Evolutionary conservation across 2,113 vertebrate genomes (phyloP), one percentile per base, ranked within the genome.

Genomic region (Propithecus coquereli): DNA sequence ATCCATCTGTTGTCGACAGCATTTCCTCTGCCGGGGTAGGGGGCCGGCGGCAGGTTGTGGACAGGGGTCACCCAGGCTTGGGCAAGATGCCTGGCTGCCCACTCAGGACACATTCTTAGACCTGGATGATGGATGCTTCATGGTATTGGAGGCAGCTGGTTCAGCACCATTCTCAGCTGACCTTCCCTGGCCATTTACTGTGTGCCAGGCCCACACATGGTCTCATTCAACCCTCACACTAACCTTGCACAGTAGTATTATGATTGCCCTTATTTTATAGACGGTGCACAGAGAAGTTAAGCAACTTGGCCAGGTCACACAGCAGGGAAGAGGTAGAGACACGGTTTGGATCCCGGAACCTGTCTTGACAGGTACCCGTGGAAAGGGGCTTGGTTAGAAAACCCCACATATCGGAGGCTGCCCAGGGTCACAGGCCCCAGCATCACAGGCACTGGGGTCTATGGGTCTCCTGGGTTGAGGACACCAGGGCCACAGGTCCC

Each of bases 271-370:
- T 73, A 66, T 77, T 86, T 77, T 88, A 92, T 17, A 94, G 74
- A n/a, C 87, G 90, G 70, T 68, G 25, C 61, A 79, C 68, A 95
- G 86, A 94, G 63, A 96, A 61, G 66, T 71, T 95, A 89, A 91
- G 65, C 71, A 90, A 47, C 52, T 92, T 89, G 14, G 13, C 47
- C 20, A 70, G 79, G 43, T 83, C 54, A 80, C 65, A 79, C 18
- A 96, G 79, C n/a, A 93, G 79, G 82, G 32, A 81, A 89, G 74
- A 86, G 18, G 63, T 27, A 6, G 77, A 92, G 54, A 82, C 14
- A 77, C 8, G n/a, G 8, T 57, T 70, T 94, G 89, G 87, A 95
- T 9, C 20, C 37, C 80, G 70, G 84, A 90, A 85, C 52, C 40
- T 34, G 37, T 47, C 30, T 87, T 71, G 43, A 37, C 54, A 45